phyloP scores from a whole-genome alignment of 1,140 invertebrate genomes.

The Gyrodactylus bullatarudis region DNA sequence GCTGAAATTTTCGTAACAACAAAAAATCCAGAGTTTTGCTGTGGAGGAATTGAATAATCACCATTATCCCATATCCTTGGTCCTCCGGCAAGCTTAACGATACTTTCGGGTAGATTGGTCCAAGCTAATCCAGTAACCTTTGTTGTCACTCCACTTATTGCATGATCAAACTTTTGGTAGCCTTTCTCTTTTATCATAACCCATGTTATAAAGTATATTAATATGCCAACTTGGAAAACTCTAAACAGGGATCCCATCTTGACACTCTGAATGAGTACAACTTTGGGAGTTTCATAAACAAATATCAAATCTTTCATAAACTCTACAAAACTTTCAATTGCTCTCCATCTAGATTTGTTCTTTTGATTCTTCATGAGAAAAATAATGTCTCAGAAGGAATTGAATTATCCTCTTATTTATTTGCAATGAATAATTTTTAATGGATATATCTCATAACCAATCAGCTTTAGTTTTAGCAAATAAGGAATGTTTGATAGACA shows the following conservation, averaged over 20 bases:
- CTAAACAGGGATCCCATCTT: constrained; percentile 6
- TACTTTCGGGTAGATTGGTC: neutral
- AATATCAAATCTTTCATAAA: neutral
- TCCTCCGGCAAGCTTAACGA: neutral
- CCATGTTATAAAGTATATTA: constrained; percentile 15
- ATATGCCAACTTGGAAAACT: constrained; percentile 4
- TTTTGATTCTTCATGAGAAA: no score
- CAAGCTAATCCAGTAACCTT: constrained; percentile 23
- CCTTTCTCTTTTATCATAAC: constrained; percentile 24
- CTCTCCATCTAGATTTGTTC: no score
- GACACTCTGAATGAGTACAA: constrained; percentile 3
- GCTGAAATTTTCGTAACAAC: constrained; percentile 8
- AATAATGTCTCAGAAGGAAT: no score
- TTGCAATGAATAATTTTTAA: no score
- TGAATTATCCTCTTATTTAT: no score
- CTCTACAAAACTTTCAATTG: neutral
- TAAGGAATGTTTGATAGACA: no score
- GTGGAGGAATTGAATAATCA: constrained; percentile 8
- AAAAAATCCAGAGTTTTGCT: constrained; percentile 8
- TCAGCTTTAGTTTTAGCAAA: no score
- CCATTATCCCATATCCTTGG: constrained; percentile 8
- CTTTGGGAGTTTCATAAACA: constrained; percentile 6
- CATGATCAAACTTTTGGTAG: constrained; percentile 23
- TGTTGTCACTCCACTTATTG: constrained; percentile 22
- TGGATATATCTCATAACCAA: no score